phyloP scores from a whole-genome alignment of 2,113 vertebrate genomes.

The Rhinolophus ferrumequinum region DNA sequence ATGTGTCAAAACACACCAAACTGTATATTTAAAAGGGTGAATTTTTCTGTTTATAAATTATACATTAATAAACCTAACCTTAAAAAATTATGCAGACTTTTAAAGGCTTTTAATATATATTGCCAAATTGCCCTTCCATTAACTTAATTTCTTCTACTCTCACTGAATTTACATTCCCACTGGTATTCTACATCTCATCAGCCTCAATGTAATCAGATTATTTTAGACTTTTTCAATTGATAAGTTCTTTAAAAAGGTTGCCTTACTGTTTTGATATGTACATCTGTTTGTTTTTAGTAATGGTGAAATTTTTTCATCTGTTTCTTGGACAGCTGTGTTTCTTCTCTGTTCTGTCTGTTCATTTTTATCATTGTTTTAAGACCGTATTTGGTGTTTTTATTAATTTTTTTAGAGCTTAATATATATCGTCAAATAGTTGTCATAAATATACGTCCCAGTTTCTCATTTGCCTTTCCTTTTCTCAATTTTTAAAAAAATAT shows the following conservation, averaged over 20 bases:
- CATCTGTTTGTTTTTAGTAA: not conserved
- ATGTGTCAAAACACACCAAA: conserved; percentile 31
- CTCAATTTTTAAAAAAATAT: not conserved
- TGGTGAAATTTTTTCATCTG: not conserved
- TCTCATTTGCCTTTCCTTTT: not conserved
- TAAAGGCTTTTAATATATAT: conserved; percentile 24
- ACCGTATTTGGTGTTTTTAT: not conserved
- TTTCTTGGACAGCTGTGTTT: not conserved
- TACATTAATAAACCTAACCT: not conserved
- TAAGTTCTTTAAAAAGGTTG: not conserved
- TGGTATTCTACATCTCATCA: not conserved
- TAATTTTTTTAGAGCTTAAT: not conserved
- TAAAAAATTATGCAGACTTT: conserved; percentile 11
- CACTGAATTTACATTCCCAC: conserved; percentile 1
- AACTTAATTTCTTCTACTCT: conserved; percentile 17
- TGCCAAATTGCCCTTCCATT: conserved; percentile 22
- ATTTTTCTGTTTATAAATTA: conserved; percentile 40
- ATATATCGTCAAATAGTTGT: not conserved
- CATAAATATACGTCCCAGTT: not conserved
- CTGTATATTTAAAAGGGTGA: not conserved
- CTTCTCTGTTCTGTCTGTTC: not conserved
- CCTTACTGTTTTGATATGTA: not conserved
- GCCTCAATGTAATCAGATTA: not conserved
- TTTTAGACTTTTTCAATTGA: not conserved
- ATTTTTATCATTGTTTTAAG: not conserved